These are phyloP conservation scores for Tortrix viridana DNA, from an alignment of 2,888 invertebrate species.

Conservation along the genomic window DNA sequence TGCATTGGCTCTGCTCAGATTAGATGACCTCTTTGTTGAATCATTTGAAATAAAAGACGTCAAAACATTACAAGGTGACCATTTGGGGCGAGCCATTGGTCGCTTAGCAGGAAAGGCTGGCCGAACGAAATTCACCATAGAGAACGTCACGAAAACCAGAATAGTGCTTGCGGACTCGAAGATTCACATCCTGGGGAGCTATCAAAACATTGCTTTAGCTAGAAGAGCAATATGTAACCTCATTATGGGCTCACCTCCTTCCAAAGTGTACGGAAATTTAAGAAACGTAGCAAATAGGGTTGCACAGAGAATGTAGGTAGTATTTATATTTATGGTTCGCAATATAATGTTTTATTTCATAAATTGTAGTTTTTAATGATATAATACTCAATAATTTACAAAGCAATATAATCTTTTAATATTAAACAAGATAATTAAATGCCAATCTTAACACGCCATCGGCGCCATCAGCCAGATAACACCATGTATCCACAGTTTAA, in stretches of 20 bases:
- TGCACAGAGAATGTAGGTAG: conserved; percentile 89
- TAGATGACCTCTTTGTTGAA: conserved; percentile 98
- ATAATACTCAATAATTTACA: no score
- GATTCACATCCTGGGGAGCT: conserved; percentile 98
- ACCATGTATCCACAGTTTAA: no score
- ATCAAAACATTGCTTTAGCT: conserved; percentile 97
- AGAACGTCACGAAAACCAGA: conserved; percentile 99
- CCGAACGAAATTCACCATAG: conserved; percentile 98
- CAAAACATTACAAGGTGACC: conserved; percentile 97
- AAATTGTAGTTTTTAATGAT: no score
- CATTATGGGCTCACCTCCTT: conserved; percentile 98
- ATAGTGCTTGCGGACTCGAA: conserved; percentile 98
- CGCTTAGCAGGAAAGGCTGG: conserved; percentile 98
- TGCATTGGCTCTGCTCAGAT: conserved; percentile 94
- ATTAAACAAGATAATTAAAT: no score
- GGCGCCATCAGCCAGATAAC: no score
- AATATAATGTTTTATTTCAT: conserved; percentile 43
- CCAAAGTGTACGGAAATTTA: conserved; percentile 98
- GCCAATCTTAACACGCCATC: no score
- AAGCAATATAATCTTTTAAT: no score
- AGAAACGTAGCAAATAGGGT: conserved; percentile 93
- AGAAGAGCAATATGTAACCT: conserved; percentile 97
- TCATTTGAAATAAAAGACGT: conserved; percentile 99
- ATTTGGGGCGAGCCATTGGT: conserved; percentile 98
- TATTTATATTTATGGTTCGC: conserved; percentile 52